Base-by-base conservation (phyloP, 35 echinoderm and acorn worm genomes). In the Holothuria glaberrima region DNA sequence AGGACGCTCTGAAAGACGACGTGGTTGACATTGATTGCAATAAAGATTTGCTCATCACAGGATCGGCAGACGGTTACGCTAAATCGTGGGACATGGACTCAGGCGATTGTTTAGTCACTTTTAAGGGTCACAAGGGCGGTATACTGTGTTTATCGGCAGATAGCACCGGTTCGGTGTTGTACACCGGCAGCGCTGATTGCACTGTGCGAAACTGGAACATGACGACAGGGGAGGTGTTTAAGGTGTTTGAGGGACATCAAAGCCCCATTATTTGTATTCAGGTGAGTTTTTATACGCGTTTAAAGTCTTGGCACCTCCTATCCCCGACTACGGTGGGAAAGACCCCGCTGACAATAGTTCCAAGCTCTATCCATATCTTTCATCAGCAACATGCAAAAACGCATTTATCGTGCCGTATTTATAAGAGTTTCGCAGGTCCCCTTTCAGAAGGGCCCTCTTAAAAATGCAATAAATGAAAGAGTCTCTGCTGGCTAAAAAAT, bases 1-100 rank as follows among this genome's bases (percentile, higher is more conserved):
- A 99, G 58, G 97, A 99, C 74, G 97, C 97, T 5, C 69, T 99
- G 0, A 95, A 95, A 26, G 97, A 99, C 75, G 97, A 99, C 41
- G 97, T 99, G 18, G 66, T 95, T 13, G 97, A 99, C 75, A 95
- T 99, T 17, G 97, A 94, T 32, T 80, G 88, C 60, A 99, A 99
- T 74, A 92, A 91, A 82, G 97, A 99, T 44, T 85, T 99, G 57
- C 86, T 99, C 22, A 86, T 99, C 31, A 99, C 97, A 4, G 97
- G 97, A 4, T 90, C 90, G 66, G 97, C 97, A 57, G 97, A 99
- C 60, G 93, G 93, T 0, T 92, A 91, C 20, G 97, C 97, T 12
- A 95, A 86, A 66, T 95, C 97, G 22, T 99, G 97, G 97, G 86
- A 95, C 76, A 99, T 99, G 97, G 97, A 99, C 89, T 91, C 97